Conservation (phyloP, 2,797 vertebrate species). For the Sebastes paucispinis region DNA sequence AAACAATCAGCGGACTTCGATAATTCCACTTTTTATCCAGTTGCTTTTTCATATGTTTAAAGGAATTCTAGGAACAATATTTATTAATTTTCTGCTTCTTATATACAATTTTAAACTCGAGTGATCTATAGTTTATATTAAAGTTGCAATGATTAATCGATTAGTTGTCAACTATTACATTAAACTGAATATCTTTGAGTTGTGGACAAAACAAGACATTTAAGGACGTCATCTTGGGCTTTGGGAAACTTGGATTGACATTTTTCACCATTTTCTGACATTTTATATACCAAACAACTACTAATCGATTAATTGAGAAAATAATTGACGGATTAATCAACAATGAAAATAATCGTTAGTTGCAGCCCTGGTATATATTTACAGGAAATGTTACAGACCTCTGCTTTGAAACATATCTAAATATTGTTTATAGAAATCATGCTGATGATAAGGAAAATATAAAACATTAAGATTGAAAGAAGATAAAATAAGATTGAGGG, state of each 20-base stretch:
- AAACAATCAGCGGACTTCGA: not conserved
- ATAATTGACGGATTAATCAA: not conserved
- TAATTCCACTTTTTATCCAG: not conserved
- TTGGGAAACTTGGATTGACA: no score
- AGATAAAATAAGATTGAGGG: not conserved
- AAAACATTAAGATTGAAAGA: no score
- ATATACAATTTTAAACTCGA: no score
- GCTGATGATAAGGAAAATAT: not conserved
- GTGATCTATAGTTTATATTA: no score
- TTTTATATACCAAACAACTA: no score
- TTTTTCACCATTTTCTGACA: no score
- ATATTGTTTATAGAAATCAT: not conserved
- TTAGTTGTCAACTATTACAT: no score
- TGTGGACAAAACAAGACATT: no score
- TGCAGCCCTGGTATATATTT: rapidly evolving
- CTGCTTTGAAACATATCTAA: not conserved
- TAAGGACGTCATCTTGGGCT: no score
- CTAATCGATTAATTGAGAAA: not conserved
- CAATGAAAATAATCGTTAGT: no score
- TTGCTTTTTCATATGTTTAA: not conserved
- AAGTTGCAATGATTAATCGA: no score
- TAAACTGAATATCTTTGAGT: no score
- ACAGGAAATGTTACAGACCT: not conserved
- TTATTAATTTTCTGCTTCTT: not conserved
- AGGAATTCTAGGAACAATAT: not conserved